phyloP scores from a whole-genome alignment of 1,140 invertebrate genomes.

The Monochamus saltuarius region DNA sequence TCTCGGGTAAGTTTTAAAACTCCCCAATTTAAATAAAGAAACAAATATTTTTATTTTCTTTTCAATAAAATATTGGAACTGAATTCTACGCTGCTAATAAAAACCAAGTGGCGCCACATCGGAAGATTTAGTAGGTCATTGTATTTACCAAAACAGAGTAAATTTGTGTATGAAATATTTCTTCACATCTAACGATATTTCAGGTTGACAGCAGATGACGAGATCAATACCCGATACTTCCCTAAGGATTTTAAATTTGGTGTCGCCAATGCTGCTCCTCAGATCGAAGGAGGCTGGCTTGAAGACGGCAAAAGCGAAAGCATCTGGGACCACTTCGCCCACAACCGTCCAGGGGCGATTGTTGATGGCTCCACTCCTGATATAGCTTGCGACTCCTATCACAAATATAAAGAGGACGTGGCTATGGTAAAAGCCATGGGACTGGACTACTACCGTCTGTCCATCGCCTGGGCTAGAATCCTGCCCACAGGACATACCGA shows the following conservation, averaged over 20 bases:
- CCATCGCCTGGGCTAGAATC: conserved; percentile 63
- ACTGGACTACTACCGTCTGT: conserved; percentile 55
- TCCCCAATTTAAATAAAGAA: too few species aligned
- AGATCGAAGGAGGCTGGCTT: conserved; percentile 58
- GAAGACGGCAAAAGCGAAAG: conserved; percentile 44
- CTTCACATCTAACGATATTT: too few species aligned
- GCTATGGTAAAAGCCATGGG: neutral
- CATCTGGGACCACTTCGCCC: conserved; percentile 50
- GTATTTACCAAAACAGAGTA: too few species aligned
- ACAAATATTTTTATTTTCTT: too few species aligned
- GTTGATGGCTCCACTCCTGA: neutral
- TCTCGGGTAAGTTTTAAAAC: too few species aligned
- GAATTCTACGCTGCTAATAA: too few species aligned
- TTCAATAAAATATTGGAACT: too few species aligned
- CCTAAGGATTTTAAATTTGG: conserved; percentile 3
- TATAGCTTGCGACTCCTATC: neutral
- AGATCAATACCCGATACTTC: neutral
- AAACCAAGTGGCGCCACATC: too few species aligned
- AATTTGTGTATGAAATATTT: too few species aligned
- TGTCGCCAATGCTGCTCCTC: neutral
- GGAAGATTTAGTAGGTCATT: too few species aligned
- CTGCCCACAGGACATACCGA: conserved; percentile 56
- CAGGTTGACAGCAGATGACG: too few species aligned
- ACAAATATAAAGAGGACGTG: conserved; percentile 4
- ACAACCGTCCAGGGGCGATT: conserved; percentile 21